Evolutionary conservation across 2,888 invertebrate genomes (phyloP), one percentile per base, ranked within the genome.

Genomic region (Eretmocerus hayati): DNA sequence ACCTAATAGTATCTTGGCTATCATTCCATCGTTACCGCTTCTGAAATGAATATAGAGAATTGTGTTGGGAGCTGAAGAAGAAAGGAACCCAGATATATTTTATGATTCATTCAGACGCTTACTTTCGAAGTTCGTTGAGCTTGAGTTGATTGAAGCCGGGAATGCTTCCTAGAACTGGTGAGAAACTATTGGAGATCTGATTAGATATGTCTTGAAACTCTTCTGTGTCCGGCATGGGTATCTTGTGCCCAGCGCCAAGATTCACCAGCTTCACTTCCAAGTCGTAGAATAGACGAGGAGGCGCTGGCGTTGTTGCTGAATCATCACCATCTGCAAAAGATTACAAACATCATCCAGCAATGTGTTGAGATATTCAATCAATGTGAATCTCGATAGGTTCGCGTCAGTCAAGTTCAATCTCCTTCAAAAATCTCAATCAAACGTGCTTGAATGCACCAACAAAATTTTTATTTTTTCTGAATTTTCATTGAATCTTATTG

Each of bases 1-100:
- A 61, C 86, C 80, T 2, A 90, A 74, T 46, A 85, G 84, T 65
- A 91, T 74, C 37, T 82, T 83, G 0, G 90, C 89, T 21, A 90
- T 77, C 50, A 90, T 81, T 9, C 86, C 80, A 58, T 83, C 76
- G 36, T 77, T 77, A 19, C 49, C 44, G 41, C 43, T 35, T 35
- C 49, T 53, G 31, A 11, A 3, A 30, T 4, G 42, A 38, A n/a
- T 20, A 31, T 44, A 13, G 30, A 35, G 8, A n/a, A n/a, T n/a
- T 26, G 26, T 26, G 26, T 26, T 26, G n/a, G n/a, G n/a, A n/a
- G n/a, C n/a, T n/a, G n/a, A n/a, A n/a, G n/a, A n/a, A n/a, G n/a
- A n/a, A n/a, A n/a, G n/a, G n/a, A n/a, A n/a, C n/a, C n/a, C n/a
- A n/a, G n/a, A n/a, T n/a, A n/a, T n/a, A n/a, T n/a, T n/a, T n/a